A percentile compares a stretch with the other conserved stretches of the same genome.
Evolutionary conservation across 64 coral and sea anemone genomes (phyloP).

Genomic region (Porites lutea): DNA sequence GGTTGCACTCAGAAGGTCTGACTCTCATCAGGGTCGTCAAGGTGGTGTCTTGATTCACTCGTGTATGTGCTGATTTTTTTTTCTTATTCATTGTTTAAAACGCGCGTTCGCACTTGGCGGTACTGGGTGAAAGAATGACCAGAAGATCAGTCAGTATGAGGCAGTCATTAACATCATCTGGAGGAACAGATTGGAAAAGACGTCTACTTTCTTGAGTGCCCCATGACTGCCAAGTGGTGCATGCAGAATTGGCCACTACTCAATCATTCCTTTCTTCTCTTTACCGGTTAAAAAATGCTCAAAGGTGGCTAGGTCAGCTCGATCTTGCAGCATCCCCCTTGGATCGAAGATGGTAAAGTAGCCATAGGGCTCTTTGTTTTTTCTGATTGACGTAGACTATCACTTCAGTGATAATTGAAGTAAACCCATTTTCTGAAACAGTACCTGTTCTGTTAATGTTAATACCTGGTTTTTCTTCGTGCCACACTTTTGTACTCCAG

Average conservation of each 20-base stretch:
- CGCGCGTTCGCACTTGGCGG: neutral
- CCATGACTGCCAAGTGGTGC: neutral
- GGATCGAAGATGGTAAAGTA: slow-evolving; percentile 59
- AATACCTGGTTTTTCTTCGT: neutral
- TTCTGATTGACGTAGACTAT: slow-evolving; percentile 7
- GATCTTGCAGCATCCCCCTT: slow-evolving; percentile 30
- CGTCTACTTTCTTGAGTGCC: neutral
- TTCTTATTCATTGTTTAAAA: slow-evolving; percentile 3
- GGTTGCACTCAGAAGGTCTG: neutral
- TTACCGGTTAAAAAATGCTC: neutral
- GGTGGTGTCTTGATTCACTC: slow-evolving; percentile 1
- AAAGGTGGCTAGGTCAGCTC: slow-evolving; percentile 25
- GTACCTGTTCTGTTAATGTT: neutral
- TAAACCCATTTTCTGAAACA: neutral
- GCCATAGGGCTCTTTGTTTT: slow-evolving; percentile 23
- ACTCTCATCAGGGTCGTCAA: neutral
- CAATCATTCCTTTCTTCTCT: slow-evolving; percentile 8
- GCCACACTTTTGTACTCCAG: neutral
- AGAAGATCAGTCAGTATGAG: slow-evolving; percentile 1
- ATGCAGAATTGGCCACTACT: neutral
- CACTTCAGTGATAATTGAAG: neutral
- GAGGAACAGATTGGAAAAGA: slow-evolving; percentile 9
- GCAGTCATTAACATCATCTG: neutral
- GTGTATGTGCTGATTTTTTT: neutral
- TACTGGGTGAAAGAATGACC: neutral